Percentiles rank a stretch among this genome's conserved stretches.
phyloP scores from a whole-genome alignment of 1,140 invertebrate species.

The Notospermus geniculatus region DNA sequence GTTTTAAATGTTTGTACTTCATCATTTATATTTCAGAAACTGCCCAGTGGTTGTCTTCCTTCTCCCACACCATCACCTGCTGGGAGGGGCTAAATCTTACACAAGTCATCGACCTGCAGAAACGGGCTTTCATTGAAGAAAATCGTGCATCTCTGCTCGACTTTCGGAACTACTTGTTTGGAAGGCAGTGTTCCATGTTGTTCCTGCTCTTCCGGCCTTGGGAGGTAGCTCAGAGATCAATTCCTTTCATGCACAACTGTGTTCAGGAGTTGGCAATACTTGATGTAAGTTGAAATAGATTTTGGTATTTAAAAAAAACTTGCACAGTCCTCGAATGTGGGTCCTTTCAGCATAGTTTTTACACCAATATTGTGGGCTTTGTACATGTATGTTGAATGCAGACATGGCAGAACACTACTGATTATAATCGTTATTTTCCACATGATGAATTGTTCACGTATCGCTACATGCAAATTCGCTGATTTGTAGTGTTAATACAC shows the following conservation, averaged over 20 bases:
- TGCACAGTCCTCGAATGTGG: too few relatives aligned
- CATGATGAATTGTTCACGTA: too few relatives aligned
- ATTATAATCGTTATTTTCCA: too few relatives aligned
- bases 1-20: too few relatives aligned
- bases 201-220: slow-evolving; percentile 73
- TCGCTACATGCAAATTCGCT: too few relatives aligned
- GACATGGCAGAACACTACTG: too few relatives aligned
- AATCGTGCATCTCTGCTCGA: slow-evolving; percentile 76
- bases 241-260: slow-evolving; percentile 83
- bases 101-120: slow-evolving; percentile 66
- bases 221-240: slow-evolving; percentile 80
- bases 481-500: too few relatives aligned
- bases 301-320: too few relatives aligned
- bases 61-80: slow-evolving; percentile 71
- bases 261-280: slow-evolving; percentile 74
- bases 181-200: slow-evolving; percentile 85
- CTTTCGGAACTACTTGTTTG: slow-evolving; percentile 91
- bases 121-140: slow-evolving; percentile 68
- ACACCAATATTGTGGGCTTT: too few relatives aligned
- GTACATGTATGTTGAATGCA: too few relatives aligned
- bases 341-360: too few relatives aligned
- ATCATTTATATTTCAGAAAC: slow-evolving; percentile 62
- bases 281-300: slow-evolving; percentile 60
- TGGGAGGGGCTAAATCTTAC: slow-evolving; percentile 81
- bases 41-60: slow-evolving; percentile 74